Evolutionary conservation across 2,888 invertebrate species (phyloP).

Genomic region (Nemurella pictetii): DNA sequence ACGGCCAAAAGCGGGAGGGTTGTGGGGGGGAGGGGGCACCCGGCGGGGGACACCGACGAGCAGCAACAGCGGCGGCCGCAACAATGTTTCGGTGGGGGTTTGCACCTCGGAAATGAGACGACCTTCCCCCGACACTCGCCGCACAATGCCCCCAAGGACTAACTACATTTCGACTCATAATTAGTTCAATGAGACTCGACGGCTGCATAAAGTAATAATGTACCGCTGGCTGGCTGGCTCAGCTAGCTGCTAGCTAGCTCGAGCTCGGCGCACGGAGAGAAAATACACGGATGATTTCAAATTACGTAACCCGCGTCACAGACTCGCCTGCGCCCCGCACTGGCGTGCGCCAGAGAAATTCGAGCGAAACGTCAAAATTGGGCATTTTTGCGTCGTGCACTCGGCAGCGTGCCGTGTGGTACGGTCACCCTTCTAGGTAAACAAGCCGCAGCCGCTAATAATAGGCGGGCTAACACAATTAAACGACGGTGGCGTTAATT

Average conservation of each 20-base stretch:
- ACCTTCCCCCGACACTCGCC: not conserved
- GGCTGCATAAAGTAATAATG: not conserved
- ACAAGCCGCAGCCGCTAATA: not conserved
- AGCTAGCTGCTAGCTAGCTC: too few species aligned
- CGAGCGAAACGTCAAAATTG: not conserved
- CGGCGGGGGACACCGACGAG: constrained; percentile 25
- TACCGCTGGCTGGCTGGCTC: not conserved
- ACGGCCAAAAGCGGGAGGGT: constrained; percentile 29
- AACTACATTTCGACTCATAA: not conserved
- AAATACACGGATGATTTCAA: not conserved
- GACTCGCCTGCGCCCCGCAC: too few species aligned
- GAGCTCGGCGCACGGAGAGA: not conserved
- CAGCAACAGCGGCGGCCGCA: not conserved
- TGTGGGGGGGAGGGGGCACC: not conserved
- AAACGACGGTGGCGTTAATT: not conserved
- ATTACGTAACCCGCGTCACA: not conserved
- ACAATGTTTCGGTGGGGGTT: not conserved
- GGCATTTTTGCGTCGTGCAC: not conserved
- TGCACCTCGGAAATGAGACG: not conserved
- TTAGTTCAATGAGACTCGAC: not conserved
- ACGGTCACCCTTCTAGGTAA: not conserved
- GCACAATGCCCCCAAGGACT: not conserved
- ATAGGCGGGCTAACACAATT: not conserved
- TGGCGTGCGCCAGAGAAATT: not conserved
- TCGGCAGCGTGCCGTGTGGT: too few species aligned